Conservation (phyloP, 1,140 invertebrate species). For the Cydia strobilella region DNA sequence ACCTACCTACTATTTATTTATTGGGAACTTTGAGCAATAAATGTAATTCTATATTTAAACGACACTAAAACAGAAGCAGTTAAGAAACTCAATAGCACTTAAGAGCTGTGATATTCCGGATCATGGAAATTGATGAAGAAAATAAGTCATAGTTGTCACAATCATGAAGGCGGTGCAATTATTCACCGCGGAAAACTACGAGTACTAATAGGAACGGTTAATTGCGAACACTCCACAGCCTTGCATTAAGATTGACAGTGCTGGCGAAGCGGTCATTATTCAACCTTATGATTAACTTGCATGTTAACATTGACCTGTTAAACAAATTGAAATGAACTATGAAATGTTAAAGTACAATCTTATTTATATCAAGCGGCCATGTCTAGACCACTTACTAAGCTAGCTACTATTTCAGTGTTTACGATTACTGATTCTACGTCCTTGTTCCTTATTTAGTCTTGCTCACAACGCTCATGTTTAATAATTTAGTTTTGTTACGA, state of each 20-base stretch:
- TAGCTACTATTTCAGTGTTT: constrained; percentile 2
- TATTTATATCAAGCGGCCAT: constrained; percentile 10
- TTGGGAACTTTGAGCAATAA: background rate
- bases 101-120: background rate
- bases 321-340: constrained; percentile 30
- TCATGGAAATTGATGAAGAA: constrained; percentile 23
- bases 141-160: constrained; percentile 16
- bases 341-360: constrained; percentile 26
- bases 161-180: constrained; percentile 22
- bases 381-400: constrained; percentile 8
- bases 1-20: too few relatives aligned
- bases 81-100: background rate
- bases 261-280: constrained; percentile 37
- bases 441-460: background rate
- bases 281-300: constrained; percentile 48
- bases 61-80: background rate
- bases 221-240: constrained; percentile 35
- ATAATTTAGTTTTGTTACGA: background rate
- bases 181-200: constrained; percentile 42
- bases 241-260: constrained; percentile 49
- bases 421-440: background rate
- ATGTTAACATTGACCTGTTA: constrained; percentile 49
- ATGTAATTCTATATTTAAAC: background rate
- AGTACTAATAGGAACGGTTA: constrained; percentile 37
- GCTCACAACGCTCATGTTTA: background rate